These are phyloP conservation scores for Oriolus oriolus DNA, from an alignment of 2,113 vertebrate genomes.

Conservation along the genomic window DNA sequence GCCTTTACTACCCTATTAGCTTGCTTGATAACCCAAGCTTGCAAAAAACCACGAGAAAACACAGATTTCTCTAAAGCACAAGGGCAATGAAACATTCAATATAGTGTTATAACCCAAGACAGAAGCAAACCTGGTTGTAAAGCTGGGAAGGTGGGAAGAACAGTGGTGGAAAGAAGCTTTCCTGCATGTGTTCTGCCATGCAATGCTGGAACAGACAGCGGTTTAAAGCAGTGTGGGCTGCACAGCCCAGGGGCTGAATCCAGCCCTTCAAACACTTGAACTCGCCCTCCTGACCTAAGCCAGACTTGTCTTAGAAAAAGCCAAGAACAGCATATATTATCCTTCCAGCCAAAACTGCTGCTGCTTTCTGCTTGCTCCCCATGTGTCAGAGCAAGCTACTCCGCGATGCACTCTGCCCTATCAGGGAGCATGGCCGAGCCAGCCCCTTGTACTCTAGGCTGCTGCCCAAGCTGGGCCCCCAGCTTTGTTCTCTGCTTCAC, in stretches of 20 bases:
- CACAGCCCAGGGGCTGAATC: not conserved
- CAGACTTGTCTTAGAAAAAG: not conserved
- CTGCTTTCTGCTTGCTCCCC: not conserved
- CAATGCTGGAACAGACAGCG: not conserved
- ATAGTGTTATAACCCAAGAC: not conserved
- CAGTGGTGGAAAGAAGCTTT: not conserved
- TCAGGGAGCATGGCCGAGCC: not conserved
- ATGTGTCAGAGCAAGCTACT: not conserved
- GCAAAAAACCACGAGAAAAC: not conserved
- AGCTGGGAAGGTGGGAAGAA: not conserved
- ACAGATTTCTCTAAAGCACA: not conserved
- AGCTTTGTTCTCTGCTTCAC: not conserved
- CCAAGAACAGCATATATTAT: not conserved
- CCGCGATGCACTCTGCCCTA: not conserved
- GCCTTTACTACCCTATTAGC: not conserved
- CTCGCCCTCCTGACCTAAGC: not conserved
- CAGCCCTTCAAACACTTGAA: not conserved
- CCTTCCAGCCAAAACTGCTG: not conserved
- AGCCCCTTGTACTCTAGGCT: fast-evolving
- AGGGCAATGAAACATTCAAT: not conserved
- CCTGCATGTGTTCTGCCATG: not conserved
- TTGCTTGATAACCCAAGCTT: not conserved
- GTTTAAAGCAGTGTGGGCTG: not conserved
- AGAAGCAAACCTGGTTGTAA: not conserved
- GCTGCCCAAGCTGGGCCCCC: not conserved